phyloP scores from a whole-genome alignment of 2,888 invertebrate genomes.

The Rhamnusium bicolor region DNA sequence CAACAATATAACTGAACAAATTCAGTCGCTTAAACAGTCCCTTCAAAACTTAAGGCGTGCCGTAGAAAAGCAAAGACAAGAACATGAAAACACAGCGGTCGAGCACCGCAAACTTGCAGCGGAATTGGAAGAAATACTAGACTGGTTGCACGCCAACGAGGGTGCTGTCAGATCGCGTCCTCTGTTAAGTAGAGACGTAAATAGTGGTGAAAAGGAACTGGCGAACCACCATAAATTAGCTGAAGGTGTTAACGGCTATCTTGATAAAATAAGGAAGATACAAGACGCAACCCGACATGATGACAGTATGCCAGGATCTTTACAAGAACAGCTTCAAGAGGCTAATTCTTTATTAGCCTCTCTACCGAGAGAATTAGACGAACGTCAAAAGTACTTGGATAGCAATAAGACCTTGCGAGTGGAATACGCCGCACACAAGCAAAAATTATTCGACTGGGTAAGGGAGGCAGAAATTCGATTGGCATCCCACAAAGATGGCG shows the following conservation, averaged over 20 bases:
- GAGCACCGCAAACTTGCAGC: constrained; percentile 89
- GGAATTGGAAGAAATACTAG: constrained; percentile 87
- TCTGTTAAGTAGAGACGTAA: constrained; percentile 82
- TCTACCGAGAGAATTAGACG: constrained; percentile 85
- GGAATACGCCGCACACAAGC: constrained; percentile 83
- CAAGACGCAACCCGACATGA: constrained; percentile 83
- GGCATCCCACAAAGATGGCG: constrained; percentile 85
- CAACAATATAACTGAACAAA: constrained; percentile 89
- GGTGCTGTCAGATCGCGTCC: constrained; percentile 87
- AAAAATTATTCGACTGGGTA: constrained; percentile 87
- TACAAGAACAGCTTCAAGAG: constrained; percentile 89
- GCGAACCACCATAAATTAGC: constrained; percentile 82
- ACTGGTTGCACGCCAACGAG: constrained; percentile 89
- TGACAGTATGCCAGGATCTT: constrained; percentile 84
- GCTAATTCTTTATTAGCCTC: constrained; percentile 85
- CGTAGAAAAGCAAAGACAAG: constrained; percentile 89
- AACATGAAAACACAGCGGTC: constrained; percentile 89
- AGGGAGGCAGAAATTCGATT: constrained; percentile 86
- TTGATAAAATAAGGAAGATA: constrained; percentile 77
- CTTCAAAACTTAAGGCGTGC: constrained; percentile 83
- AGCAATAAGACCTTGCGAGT: constrained; percentile 84
- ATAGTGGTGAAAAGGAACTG: constrained; percentile 87
- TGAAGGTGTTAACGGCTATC: constrained; percentile 79
- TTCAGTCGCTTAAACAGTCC: constrained; percentile 90
- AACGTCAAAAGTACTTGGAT: constrained; percentile 85